Percentiles rank a stretch among this genome's conserved stretches.
Evolutionary conservation across 2,113 vertebrate genomes (phyloP).

Genomic region (Anolis carolinensis): DNA sequence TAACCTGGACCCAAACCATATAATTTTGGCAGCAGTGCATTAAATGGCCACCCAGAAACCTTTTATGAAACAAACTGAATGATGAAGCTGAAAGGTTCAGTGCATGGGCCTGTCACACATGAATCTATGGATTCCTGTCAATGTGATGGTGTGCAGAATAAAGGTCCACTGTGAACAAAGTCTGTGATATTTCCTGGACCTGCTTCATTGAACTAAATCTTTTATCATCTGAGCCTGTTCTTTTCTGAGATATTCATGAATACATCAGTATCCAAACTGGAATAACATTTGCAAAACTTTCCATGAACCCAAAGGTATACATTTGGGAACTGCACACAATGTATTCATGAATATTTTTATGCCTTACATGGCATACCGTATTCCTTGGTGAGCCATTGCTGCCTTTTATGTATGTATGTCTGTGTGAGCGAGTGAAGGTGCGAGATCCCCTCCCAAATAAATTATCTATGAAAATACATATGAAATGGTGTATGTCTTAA

Average conservation of each 20-base stretch:
- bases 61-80: too few relatives aligned
- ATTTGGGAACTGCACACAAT: neutral
- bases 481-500: constrained; percentile 4
- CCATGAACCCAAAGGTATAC: neutral
- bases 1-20: too few relatives aligned
- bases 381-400: neutral
- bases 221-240: neutral
- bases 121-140: too few relatives aligned
- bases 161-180: too few relatives aligned
- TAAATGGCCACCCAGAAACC: too few relatives aligned
- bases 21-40: too few relatives aligned
- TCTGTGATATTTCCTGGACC: too few relatives aligned
- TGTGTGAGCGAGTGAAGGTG: too few relatives aligned
- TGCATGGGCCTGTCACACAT: too few relatives aligned
- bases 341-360: neutral
- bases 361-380: neutral
- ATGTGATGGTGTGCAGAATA: too few relatives aligned
- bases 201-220: too few relatives aligned
- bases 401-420: neutral
- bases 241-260: neutral
- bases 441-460: neutral
- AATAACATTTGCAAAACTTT: neutral
- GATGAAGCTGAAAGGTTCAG: too few relatives aligned
- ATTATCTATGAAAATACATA: neutral
- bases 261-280: neutral